A percentile compares a stretch with the other conserved stretches of the same genome.
Evolutionary conservation across 1,140 invertebrate species (phyloP).

Genomic region (Papilio polyxenes): DNA sequence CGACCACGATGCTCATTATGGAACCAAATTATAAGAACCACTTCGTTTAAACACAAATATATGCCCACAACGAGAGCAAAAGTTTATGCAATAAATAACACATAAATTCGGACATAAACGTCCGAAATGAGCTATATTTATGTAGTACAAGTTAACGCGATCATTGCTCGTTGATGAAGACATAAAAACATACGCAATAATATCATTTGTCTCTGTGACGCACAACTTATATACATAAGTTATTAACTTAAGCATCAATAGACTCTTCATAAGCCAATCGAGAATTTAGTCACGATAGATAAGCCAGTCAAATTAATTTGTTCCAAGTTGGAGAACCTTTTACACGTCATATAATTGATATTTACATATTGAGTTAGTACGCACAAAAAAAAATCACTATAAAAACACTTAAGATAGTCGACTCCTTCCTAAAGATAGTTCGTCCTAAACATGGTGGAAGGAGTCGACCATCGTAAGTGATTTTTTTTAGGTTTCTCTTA

Average conservation of each 20-base stretch:
- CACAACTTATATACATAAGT: slow-evolving; percentile 1
- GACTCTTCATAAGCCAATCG: neutral
- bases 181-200: slow-evolving; percentile 26
- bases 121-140: slow-evolving; percentile 37
- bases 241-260: neutral
- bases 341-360: no score
- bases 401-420: no score
- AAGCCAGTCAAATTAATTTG: neutral
- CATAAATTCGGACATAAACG: slow-evolving; percentile 31
- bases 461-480: no score
- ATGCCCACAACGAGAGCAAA: slow-evolving; percentile 29
- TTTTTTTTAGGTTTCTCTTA: no score
- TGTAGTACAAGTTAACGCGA: slow-evolving; percentile 27
- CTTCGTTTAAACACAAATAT: slow-evolving; percentile 34
- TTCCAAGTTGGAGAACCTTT: no score
- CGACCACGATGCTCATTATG: slow-evolving; percentile 33
- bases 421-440: no score
- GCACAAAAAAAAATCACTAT: no score
- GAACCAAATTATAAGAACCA: slow-evolving; percentile 36
- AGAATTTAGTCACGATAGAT: neutral
- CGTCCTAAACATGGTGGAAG: no score
- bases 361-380: no score
- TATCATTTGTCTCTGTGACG: slow-evolving; percentile 32
- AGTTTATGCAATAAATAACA: slow-evolving; percentile 38
- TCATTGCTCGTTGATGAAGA: slow-evolving; percentile 30